Conservation (phyloP, 2,113 vertebrate genomes). For the Hemibagrus wyckioides region DNA sequence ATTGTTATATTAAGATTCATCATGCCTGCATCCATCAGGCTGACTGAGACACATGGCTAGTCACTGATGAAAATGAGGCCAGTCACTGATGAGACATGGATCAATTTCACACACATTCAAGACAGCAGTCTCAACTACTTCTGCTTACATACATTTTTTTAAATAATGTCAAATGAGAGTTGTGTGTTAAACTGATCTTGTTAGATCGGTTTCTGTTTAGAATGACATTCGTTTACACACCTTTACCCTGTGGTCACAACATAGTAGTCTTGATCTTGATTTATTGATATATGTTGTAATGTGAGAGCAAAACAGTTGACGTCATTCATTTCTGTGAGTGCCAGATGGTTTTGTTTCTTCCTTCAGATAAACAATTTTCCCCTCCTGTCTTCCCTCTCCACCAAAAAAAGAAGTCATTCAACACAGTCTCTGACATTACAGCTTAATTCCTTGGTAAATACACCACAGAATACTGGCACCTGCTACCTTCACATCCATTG, state of each 20-base stretch:
- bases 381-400: slow-evolving; percentile 26
- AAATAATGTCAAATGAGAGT: not conserved
- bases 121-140: not conserved
- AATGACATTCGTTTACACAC: not conserved
- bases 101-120: slow-evolving; percentile 23
- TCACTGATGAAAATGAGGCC: slow-evolving; percentile 8
- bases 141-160: not conserved
- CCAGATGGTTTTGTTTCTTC: slow-evolving; percentile 59
- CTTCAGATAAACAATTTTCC: slow-evolving; percentile 50
- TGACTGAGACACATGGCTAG: slow-evolving; percentile 11
- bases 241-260: not conserved
- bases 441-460: slow-evolving; percentile 66
- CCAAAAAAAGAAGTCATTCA: slow-evolving; percentile 50
- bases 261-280: slow-evolving; percentile 8
- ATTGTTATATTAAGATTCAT: slow-evolving; percentile 45
- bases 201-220: not conserved
- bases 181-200: not conserved
- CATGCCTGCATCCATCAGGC: slow-evolving; percentile 30
- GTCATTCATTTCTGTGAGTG: slow-evolving; percentile 31
- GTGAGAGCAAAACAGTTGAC: slow-evolving; percentile 1
- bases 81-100: slow-evolving; percentile 16
- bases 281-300: slow-evolving; percentile 1
- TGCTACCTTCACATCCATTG: slow-evolving; percentile 51
- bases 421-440: slow-evolving; percentile 62
- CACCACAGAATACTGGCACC: slow-evolving; percentile 54